A percentile compares a stretch with the other conserved stretches of the same genome.
Conservation (phyloP, 2,113 vertebrate genomes). For the Pagrus major region DNA sequence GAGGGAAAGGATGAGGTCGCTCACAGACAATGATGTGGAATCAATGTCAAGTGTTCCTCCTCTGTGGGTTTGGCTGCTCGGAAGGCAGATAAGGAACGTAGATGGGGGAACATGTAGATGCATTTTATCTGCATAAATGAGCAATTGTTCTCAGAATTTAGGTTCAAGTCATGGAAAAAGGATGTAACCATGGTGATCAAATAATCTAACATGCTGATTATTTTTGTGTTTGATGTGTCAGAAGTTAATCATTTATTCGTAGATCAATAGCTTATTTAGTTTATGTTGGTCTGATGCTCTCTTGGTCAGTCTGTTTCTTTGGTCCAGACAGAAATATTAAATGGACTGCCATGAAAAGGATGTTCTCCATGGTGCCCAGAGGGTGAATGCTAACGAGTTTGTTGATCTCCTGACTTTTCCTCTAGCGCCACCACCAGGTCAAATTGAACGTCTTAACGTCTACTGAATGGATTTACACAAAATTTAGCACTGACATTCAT, state of each 20-base stretch:
- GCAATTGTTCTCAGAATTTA: background rate
- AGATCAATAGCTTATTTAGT: background rate
- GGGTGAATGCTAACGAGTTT: background rate
- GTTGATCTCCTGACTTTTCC: background rate
- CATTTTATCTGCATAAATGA: background rate
- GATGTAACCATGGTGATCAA: background rate
- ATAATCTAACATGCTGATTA: background rate
- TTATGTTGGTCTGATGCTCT: background rate
- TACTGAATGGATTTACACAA: background rate
- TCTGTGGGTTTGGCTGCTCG: conserved; percentile 44
- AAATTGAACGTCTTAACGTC: background rate
- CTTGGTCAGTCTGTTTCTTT: background rate
- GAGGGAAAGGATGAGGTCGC: conserved; percentile 50
- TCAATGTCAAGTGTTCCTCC: conserved; percentile 67
- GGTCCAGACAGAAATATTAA: background rate
- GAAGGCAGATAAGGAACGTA: conserved; percentile 52
- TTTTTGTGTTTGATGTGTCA: background rate
- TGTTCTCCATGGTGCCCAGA: background rate
- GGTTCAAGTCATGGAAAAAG: background rate
- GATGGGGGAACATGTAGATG: conserved; percentile 14
- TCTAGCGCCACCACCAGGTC: background rate
- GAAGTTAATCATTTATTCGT: background rate
- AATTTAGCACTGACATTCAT: background rate
- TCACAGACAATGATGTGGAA: conserved; percentile 55
- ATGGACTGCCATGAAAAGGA: background rate